Evolutionary conservation across 1,140 invertebrate species (phyloP).

Genomic region (Phymorhynchus buccinoides): DNA sequence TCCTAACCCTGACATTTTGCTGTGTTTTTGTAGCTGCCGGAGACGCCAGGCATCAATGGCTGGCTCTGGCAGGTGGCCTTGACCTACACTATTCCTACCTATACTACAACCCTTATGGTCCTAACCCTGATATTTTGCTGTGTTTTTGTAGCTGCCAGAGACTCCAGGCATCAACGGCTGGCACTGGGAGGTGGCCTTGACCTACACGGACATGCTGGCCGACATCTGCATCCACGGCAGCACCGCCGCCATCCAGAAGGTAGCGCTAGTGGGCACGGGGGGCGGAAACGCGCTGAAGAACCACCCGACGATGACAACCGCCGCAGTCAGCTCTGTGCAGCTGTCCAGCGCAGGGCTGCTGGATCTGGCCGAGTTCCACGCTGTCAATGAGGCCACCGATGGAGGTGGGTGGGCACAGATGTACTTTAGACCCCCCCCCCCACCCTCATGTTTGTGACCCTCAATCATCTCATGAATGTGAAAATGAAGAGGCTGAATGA

Average conservation of each 20-base stretch:
- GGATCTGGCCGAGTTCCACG: conserved; percentile 67
- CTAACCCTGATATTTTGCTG: too few relatives aligned
- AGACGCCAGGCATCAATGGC: too few relatives aligned
- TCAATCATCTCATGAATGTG: too few relatives aligned
- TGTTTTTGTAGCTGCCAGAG: conserved; percentile 53
- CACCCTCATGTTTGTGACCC: too few relatives aligned
- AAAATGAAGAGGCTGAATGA: too few relatives aligned
- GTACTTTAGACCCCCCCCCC: too few relatives aligned
- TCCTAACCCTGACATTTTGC: too few relatives aligned
- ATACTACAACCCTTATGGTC: too few relatives aligned
- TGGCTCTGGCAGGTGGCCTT: too few relatives aligned
- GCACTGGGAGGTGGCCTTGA: conserved; percentile 72
- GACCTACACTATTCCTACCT: too few relatives aligned
- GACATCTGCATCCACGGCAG: conserved; percentile 67
- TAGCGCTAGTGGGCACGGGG: conserved; percentile 66
- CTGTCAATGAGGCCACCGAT: conserved; percentile 57
- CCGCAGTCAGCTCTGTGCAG: conserved; percentile 43
- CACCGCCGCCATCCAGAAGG: conserved; percentile 67
- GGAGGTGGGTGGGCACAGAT: conserved; percentile 54
- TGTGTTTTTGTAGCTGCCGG: too few relatives aligned
- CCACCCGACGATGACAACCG: conserved; percentile 40
- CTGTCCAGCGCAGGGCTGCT: conserved; percentile 67
- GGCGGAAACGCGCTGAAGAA: conserved; percentile 56
- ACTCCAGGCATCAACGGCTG: conserved; percentile 68
- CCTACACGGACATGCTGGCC: conserved; percentile 67